phyloP scores from a whole-genome alignment of 2,888 invertebrate species.

The Antitype chi region DNA sequence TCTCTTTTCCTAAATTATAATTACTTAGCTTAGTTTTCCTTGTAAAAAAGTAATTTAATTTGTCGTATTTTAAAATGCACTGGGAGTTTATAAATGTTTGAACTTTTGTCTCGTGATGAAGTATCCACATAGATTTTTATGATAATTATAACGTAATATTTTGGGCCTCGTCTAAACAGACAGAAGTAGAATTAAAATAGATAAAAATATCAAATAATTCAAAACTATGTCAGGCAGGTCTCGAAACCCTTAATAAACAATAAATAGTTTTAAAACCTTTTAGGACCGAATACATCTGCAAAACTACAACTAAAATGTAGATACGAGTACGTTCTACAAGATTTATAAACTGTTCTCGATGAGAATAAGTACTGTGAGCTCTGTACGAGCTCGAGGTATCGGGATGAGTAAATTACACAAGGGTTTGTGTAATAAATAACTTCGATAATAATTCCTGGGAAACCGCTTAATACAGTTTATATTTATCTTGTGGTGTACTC shows the following conservation, averaged over 20 bases:
- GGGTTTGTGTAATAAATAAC: no score
- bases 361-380: neutral
- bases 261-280: constrained; percentile 25
- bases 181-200: neutral
- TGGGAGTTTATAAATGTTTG: neutral
- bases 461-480: no score
- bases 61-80: neutral
- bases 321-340: neutral
- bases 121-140: neutral
- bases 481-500: no score
- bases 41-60: neutral
- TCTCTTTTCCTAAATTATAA: neutral
- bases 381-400: no score
- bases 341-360: constrained; percentile 12
- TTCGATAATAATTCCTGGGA: no score
- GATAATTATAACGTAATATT: neutral
- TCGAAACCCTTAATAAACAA: neutral
- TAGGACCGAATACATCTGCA: neutral
- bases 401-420: no score
- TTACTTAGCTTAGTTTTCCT: neutral
- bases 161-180: neutral
- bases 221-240: neutral
- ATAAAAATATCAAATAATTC: neutral
- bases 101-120: neutral
- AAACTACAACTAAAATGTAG: neutral